Base-by-base conservation (phyloP, 2,113 vertebrate genomes). In the human region DNA sequence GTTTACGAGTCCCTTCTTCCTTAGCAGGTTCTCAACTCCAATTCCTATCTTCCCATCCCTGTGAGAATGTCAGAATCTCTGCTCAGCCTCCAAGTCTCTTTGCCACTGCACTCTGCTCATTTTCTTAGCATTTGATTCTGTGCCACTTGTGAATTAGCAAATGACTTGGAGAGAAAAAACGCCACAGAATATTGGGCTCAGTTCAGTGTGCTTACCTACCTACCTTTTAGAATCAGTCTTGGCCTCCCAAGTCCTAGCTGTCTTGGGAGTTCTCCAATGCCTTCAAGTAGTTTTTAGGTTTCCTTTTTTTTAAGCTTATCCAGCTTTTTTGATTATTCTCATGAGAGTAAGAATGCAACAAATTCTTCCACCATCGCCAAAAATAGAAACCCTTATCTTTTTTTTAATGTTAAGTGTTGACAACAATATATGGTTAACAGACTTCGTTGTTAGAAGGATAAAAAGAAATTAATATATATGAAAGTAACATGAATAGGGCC, bases 131-230 rank as follows among this genome's bases (percentile, higher is more conserved):
- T 85, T 93, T 96, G 52, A 43, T 50, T 90, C 68, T 43, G 18
- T 93, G 43, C 75, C 88, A 96, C 45, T 85, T 89, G 25, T 8
- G 48, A 95, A 96, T 96, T 96, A 96, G 25, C 79, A 86, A 96
- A 91, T 83, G 35, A 93, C 55, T 95, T 96, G 25, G 64, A 93
- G 55, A 95, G 30, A 89, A 86, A 64, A 82, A 96, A 23, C 85
- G 45, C 25, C 35, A 59, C 72, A 72, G 73, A 82, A 59, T 72
- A n/a, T 6, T 93, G 75, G 83, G 61, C 52, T 85, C 17, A 25
- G 40, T 70, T 94, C 87, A 90, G 10, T 80, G 32, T 76, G 52
- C 87, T 93, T 83, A 96, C 48, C 79, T 89, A 40, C 40, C 40
- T 59, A 52, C 27, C 84, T 61, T 96, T 93, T 87, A 43, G 59